Percentiles rank a stretch among this genome's conserved stretches.
phyloP scores from a whole-genome alignment of 2,888 invertebrate genomes.

The Stenoptilia bipunctidactyla region DNA sequence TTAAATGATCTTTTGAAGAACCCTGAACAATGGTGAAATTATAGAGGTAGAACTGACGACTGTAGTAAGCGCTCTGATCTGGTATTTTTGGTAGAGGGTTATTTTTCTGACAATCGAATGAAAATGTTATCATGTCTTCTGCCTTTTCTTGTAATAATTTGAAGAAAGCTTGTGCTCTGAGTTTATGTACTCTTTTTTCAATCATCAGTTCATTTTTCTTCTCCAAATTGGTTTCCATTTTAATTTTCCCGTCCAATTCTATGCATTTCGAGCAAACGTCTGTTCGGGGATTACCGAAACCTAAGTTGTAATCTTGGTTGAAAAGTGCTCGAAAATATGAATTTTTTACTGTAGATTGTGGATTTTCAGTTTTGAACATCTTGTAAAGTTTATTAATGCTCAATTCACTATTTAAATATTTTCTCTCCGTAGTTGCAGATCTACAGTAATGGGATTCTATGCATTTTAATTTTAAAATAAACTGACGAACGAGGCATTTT shows the following conservation, averaged over 20 bases:
- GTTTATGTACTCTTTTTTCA: slow-evolving; percentile 13
- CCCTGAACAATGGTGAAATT: slow-evolving; percentile 19
- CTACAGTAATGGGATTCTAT: slow-evolving; percentile 3
- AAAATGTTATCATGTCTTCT: slow-evolving; percentile 16
- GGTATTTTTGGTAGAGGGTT: slow-evolving; percentile 14
- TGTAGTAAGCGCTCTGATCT: slow-evolving; percentile 14
- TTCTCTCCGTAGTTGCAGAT: slow-evolving; percentile 5
- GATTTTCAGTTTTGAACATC: slow-evolving; percentile 13
- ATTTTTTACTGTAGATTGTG: slow-evolving; percentile 9
- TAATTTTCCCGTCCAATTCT: slow-evolving; percentile 15
- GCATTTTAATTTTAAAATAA: too few species aligned
- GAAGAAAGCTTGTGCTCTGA: slow-evolving; percentile 12
- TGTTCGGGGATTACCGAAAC: slow-evolving; percentile 16
- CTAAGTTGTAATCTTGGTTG: slow-evolving; percentile 16
- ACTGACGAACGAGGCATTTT: too few species aligned
- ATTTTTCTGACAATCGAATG: slow-evolving; percentile 21
- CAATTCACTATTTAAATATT: slow-evolving; percentile 15
- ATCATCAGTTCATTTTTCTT: slow-evolving; percentile 12
- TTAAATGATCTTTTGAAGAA: slow-evolving; percentile 14
- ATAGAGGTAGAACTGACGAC: slow-evolving; percentile 14
- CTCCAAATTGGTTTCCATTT: slow-evolving; percentile 9
- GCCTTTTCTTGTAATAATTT: slow-evolving; percentile 13
- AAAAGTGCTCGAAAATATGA: slow-evolving; percentile 18
- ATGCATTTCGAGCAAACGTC: slow-evolving; percentile 18
- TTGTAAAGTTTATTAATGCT: slow-evolving; percentile 15